Evolutionary conservation across 2,113 vertebrate species (phyloP).

Genomic region (Corythaeola cristata): DNA sequence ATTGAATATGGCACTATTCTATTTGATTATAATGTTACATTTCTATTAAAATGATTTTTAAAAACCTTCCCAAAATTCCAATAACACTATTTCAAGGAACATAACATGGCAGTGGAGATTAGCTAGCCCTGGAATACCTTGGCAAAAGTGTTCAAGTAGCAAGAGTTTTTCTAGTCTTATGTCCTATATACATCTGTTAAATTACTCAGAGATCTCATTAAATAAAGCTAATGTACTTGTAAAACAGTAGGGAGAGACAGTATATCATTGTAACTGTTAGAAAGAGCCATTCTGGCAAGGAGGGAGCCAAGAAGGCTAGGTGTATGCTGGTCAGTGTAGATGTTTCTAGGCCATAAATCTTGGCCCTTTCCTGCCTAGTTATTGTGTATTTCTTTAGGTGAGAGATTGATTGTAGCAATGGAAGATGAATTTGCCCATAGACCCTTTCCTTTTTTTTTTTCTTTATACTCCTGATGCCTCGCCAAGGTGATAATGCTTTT

Average conservation of each 20-base stretch:
- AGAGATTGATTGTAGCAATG: conserved; percentile 98
- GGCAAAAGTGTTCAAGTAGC: conserved; percentile 79
- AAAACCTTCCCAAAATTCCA: conserved; percentile 68
- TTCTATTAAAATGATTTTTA: conserved; percentile 62
- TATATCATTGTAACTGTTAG: conserved; percentile 95
- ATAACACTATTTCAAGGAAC: conserved; percentile 52
- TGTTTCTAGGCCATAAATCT: conserved; percentile 98
- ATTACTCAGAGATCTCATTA: conserved; percentile 97
- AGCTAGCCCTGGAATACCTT: conserved; percentile 72
- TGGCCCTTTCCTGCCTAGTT: conserved; percentile 96
- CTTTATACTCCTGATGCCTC: conserved; percentile 72
- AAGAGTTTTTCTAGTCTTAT: conserved; percentile 83
- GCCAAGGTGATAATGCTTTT: conserved; percentile 79
- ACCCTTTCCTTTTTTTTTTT: conserved; percentile 81
- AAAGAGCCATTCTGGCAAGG: conserved; percentile 84
- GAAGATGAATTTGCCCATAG: conserved; percentile 98
- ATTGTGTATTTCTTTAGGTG: conserved; percentile 99
- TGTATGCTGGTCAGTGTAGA: conserved; percentile 97
- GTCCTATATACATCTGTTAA: conserved; percentile 93
- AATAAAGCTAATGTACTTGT: conserved; percentile 99
- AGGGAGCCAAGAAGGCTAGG: conserved; percentile 87
- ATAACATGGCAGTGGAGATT: conserved; percentile 47
- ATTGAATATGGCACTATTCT: background rate
- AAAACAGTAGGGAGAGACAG: conserved; percentile 97
- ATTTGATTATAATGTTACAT: conserved; percentile 47